Evolutionary conservation across 2,888 invertebrate genomes (phyloP).

Genomic region (Rhimphoctona megacephalus): DNA sequence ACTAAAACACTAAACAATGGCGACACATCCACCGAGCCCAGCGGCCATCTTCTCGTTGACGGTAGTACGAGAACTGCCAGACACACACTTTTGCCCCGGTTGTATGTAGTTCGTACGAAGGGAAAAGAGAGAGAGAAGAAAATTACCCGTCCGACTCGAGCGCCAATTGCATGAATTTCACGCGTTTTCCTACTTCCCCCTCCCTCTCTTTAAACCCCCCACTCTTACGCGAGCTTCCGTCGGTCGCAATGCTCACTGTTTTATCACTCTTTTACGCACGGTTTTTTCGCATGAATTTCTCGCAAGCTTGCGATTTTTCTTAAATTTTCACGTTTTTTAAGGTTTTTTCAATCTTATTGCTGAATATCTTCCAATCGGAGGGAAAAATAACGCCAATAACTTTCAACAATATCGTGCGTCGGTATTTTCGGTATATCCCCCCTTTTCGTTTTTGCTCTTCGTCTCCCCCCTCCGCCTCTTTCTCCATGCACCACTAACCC

Average conservation of each 20-base stretch:
- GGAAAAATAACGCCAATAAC: neutral
- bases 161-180: constrained; percentile 71
- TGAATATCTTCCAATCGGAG: neutral
- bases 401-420: constrained; percentile 34
- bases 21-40: constrained; percentile 92
- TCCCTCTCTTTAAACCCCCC: neutral
- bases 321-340: neutral
- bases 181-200: constrained; percentile 37
- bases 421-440: constrained; percentile 17
- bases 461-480: constrained; percentile 57
- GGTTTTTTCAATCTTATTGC: neutral
- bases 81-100: constrained; percentile 43
- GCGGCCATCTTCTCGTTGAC: constrained; percentile 93
- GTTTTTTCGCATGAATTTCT: neutral
- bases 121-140: constrained; percentile 58
- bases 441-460: constrained; percentile 13
- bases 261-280: constrained; percentile 15
- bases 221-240: neutral
- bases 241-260: neutral
- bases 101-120: constrained; percentile 28
- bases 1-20: constrained; percentile 90
- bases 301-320: neutral
- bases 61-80: constrained; percentile 75
- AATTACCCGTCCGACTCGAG: constrained; percentile 71
- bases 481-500: constrained; percentile 52